Evolutionary conservation across 2,113 vertebrate genomes (phyloP), one percentile per base, ranked within the genome.

Genomic region (Anseranas semipalmata): DNA sequence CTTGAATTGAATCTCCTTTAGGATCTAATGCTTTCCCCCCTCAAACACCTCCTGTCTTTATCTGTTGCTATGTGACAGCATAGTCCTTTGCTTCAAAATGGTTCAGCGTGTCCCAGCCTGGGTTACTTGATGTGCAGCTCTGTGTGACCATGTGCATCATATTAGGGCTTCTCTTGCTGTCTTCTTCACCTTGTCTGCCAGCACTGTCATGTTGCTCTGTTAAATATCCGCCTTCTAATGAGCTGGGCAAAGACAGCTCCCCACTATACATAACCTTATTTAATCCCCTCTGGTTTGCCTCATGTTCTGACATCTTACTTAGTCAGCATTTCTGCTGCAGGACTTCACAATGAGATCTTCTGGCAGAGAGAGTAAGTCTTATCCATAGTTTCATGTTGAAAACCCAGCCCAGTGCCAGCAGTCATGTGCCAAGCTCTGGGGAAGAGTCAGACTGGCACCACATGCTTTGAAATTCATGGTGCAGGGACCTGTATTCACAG

Each of bases 281-380:
- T 80, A 86, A 80, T 80, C 52, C 68, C 6, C 68, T 93, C 52
- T 78, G 59, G n/a, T 87, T 95, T 91, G 60, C 77, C 45, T 93
- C 55, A 39, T 7, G 22, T 46, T 27, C 33, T 83, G 72, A 41
- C 67, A 24, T 74, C 21, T 87, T 78, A 65, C 73, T 30, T 74
- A 46, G 33, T 74, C 86, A 83, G 37, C 66, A 17, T 78, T 83
- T 83, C 66, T 87, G 43, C n/a, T 52, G 66, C 7, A 52, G 43
- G 56, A 37, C 43, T 92, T 82, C n/a, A 77, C 27, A 62, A 1
- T 2, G 5, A 88, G 41, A n/a, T 67, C 59, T 70, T 90, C 55
- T 39, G 25, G 33, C 62, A 76, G 39, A 62, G 35, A 1, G 0
- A 63, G 20, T 55, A 55, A n/a, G 45, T 77, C 41, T 24, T 90